phyloP scores from a whole-genome alignment of 2,797 vertebrate species.

The Sardinella longiceps region DNA sequence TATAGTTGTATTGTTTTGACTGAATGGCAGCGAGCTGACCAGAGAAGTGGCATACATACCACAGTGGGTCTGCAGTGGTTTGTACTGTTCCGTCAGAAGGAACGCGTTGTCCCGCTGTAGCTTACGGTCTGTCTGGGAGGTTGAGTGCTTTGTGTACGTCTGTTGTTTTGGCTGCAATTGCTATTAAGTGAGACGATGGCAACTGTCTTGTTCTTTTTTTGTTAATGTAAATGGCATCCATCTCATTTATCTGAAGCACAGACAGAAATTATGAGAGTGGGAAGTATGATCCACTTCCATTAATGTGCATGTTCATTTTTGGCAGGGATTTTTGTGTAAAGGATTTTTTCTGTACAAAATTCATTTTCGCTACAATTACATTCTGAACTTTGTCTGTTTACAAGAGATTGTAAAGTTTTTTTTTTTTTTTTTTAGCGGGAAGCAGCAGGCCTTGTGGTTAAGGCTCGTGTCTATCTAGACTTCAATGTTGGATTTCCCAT shows the following conservation, averaged over 20 bases:
- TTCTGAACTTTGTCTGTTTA: background rate
- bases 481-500: background rate
- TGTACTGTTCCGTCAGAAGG: background rate
- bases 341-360: background rate
- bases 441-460: no score
- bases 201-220: background rate
- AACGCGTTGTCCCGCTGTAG: background rate
- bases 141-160: background rate
- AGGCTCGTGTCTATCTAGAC: no score
- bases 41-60: background rate
- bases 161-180: slow-evolving; percentile 4
- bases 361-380: background rate
- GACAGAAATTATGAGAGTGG: background rate
- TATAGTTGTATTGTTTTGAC: slow-evolving; percentile 18
- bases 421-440: no score
- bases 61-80: background rate
- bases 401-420: background rate
- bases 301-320: background rate
- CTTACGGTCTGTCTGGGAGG: slow-evolving; percentile 6
- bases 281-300: background rate
- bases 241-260: background rate
- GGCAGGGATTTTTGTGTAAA: background rate
- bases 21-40: background rate
- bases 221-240: background rate
- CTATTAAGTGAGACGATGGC: background rate